Evolutionary conservation across 2,888 invertebrate genomes (phyloP), one percentile per base, ranked within the genome.

Genomic region (Ellobium chinense): DNA sequence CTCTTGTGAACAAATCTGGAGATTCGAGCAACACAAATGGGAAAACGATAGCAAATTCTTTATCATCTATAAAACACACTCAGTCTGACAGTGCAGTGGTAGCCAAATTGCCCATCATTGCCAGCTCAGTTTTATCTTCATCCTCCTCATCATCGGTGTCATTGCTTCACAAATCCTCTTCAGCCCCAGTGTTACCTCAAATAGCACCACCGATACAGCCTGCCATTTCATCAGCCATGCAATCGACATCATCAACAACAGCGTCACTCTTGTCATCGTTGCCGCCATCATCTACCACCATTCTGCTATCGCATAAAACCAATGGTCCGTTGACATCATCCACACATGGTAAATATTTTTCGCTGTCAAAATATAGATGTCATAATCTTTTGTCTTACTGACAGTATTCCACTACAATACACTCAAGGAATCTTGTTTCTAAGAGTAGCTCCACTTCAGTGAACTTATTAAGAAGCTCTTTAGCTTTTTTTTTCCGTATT

Each of bases 141-240:
- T 74, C 83, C 27, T 82, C 86, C 72, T 82, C 86, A 27, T 81
- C 85, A 31, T 85, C 86, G 27, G 82, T 85, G 21, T 81, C 85
- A 74, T 68, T 77, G 39, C 72, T 76, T 46, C 69, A 76, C 78
- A 86, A 78, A 36, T 83, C 86, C 63, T 60, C 80, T 14, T 78
- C 80, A 27, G 78, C 79, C n/a, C 73, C 72, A 36, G 12, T 63
- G 29, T 39, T 79, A 34, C 78, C 78, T 24, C 63, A 60, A 4
- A 29, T 77, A 29, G 39, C 58, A 34, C 46, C 58, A 24, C 68
- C 80, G 29, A 66, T 58, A 36, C 69, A 70, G n/a, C 24, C 36
- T 14, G n/a, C 66, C 4, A n/a, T 29, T 2, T 31, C 39, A 4
- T 70, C 78, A 5, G 27, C 76, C 12, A 4, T 58, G 34, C 18